Base-by-base conservation (phyloP, 2,888 invertebrate genomes). In the Diaprepes abbreviatus region DNA sequence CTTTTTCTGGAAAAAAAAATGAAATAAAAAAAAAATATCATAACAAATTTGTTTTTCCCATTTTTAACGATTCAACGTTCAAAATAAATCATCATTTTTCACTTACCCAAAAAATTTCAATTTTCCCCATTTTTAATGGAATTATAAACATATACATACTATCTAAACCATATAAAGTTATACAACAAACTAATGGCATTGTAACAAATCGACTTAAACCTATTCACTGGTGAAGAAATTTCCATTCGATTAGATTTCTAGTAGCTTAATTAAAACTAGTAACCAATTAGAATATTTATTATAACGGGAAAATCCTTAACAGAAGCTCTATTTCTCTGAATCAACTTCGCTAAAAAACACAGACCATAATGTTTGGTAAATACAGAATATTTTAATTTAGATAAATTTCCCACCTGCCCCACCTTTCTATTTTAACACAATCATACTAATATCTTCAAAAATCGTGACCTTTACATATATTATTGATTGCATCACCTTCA, bases 341-440 rank as follows among this genome's bases (percentile, higher is more conserved):
- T 21, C 6, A n/a, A 28, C 7, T 33, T 2, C 4, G 10, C 7
- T 5, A 10, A 33, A 33, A 48, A 48, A 28, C 7, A 24, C n/a
- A 19, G 12, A 48, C 48, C 48, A 48, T 48, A 28, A 48, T 48
- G 48, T 48, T 9, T 48, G 48, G 48, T 48, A 48, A 48, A 48
- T 48, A 48, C 48, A n/a, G 48, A 28, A 12, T 28, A 48, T 48
- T 48, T 21, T 19, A 19, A n/a, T 21, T 10, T 43, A 6, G n/a
- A 14, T 6, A 7, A n/a, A 48, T 33, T 33, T 33, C 33, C 33
- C 33, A 33, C 33, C 2, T 10, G 10, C 33, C 36, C n/a, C 10
- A 3, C 14, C 2, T 12, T 3, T 33, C 7, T 33, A 5, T 3
- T 5, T 33, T 33, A 33, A 24, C 7, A 1, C 33, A 33, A 33